phyloP scores from a whole-genome alignment of 2,797 vertebrate genomes.

The Takifugu rubripes region DNA sequence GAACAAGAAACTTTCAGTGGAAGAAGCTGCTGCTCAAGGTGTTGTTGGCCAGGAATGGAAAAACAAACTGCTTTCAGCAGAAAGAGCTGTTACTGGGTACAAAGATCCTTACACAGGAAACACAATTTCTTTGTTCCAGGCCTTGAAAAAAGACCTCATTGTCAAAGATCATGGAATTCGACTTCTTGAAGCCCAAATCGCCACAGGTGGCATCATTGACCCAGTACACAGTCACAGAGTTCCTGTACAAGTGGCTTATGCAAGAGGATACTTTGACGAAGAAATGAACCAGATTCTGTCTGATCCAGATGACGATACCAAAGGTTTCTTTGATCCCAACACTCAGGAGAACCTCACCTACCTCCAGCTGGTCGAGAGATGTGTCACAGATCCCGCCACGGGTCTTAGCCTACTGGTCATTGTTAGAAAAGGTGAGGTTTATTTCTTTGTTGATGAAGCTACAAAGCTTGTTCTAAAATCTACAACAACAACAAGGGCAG shows the following conservation, averaged over 20 bases:
- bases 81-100: constrained; percentile 82
- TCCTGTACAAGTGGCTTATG: constrained; percentile 78
- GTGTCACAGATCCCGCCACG: constrained; percentile 67
- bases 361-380: constrained; percentile 81
- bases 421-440: constrained; percentile 75
- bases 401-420: constrained; percentile 39
- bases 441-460: constrained; percentile 70
- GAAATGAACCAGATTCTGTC: constrained; percentile 77
- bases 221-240: constrained; percentile 79
- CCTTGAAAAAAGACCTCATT: constrained; percentile 83
- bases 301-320: constrained; percentile 80
- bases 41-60: constrained; percentile 76
- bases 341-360: constrained; percentile 86
- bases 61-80: constrained; percentile 80
- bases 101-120: constrained; percentile 80
- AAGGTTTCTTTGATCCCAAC: constrained; percentile 87
- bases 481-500: constrained; percentile 37
- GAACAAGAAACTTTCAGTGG: constrained; percentile 53
- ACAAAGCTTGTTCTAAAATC: constrained; percentile 69
- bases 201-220: constrained; percentile 84
- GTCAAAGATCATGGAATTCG: constrained; percentile 77
- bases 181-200: constrained; percentile 85
- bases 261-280: constrained; percentile 75
- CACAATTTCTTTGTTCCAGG: constrained; percentile 82
- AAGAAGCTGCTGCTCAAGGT: constrained; percentile 44